Percentiles rank a stretch among this genome's conserved stretches.
Evolutionary conservation across 2,113 vertebrate species (phyloP).

Genomic region (Suricata suricatta): DNA sequence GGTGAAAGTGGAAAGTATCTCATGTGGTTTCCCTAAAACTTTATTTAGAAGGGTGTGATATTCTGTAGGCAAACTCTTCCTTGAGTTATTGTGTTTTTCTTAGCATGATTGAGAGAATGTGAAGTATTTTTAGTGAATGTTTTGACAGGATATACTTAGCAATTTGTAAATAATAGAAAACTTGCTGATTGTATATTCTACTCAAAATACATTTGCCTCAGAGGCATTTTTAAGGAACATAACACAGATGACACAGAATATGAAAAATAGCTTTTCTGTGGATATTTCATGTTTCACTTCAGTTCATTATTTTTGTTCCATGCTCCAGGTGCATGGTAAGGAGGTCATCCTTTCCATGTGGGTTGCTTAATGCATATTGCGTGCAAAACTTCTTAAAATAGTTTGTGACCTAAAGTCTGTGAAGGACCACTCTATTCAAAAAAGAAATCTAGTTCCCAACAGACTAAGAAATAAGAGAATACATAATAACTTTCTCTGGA

Average conservation of each 20-base stretch:
- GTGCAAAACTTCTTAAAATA: not conserved
- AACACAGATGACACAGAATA: slow-evolving; percentile 29
- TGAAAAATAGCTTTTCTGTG: not conserved
- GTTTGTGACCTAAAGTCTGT: not conserved
- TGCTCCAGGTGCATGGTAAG: not conserved
- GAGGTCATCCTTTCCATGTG: not conserved
- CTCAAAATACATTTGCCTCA: slow-evolving; percentile 66
- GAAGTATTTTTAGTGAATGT: slow-evolving; percentile 74
- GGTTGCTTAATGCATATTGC: not conserved
- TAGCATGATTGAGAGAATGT: slow-evolving; percentile 67
- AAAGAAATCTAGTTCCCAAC: not conserved
- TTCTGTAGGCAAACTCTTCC: slow-evolving; percentile 67
- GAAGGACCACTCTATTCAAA: not conserved
- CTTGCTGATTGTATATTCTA: slow-evolving; percentile 63
- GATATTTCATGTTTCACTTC: not conserved
- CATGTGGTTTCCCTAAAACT: slow-evolving; percentile 39
- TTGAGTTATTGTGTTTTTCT: slow-evolving; percentile 66
- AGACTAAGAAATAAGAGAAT: not conserved
- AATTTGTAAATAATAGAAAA: slow-evolving; percentile 80
- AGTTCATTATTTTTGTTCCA: not conserved
- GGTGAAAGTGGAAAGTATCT: slow-evolving; percentile 25
- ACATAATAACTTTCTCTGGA: not conserved
- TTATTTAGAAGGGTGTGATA: slow-evolving; percentile 66
- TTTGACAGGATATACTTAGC: slow-evolving; percentile 74
- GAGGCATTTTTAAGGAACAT: slow-evolving; percentile 50